A percentile compares a stretch with the other conserved stretches of the same genome.
Evolutionary conservation across 1,140 invertebrate species (phyloP).

Genomic region (Drosophila truncata): DNA sequence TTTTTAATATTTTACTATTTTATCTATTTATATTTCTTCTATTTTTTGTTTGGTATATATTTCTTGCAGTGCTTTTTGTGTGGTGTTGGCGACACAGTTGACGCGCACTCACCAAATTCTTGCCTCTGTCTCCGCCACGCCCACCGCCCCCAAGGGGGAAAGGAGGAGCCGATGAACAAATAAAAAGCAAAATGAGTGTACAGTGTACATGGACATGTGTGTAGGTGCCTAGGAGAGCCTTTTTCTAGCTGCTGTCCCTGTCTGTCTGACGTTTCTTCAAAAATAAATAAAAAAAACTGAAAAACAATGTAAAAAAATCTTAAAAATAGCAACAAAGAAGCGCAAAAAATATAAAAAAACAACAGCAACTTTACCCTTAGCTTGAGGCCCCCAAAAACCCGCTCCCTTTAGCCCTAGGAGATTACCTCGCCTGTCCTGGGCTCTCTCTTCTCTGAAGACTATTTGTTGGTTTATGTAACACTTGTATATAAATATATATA

Average conservation of each 20-base stretch:
- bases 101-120: constrained; percentile 64
- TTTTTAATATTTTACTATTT: neutral
- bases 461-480: constrained; percentile 15
- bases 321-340: neutral
- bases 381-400: constrained; percentile 8
- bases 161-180: constrained; percentile 15
- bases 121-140: constrained; percentile 1
- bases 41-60: neutral
- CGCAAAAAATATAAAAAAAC: constrained; percentile 11
- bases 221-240: constrained; percentile 2
- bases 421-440: constrained; percentile 28
- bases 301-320: neutral
- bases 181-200: constrained; percentile 52
- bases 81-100: constrained; percentile 66
- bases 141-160: neutral
- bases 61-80: constrained; percentile 10
- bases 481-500: neutral
- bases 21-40: too few relatives aligned
- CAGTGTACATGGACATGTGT: constrained; percentile 15
- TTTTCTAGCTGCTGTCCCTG: constrained; percentile 3
- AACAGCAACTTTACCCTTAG: constrained; percentile 26
- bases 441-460: neutral
- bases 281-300: neutral
- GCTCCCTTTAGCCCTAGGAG: neutral
- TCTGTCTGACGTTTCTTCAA: constrained; percentile 6